A percentile compares a stretch with the other conserved stretches of the same genome.
phyloP scores from a whole-genome alignment of 2,113 vertebrate genomes.

The Fulmarus glacialis region DNA sequence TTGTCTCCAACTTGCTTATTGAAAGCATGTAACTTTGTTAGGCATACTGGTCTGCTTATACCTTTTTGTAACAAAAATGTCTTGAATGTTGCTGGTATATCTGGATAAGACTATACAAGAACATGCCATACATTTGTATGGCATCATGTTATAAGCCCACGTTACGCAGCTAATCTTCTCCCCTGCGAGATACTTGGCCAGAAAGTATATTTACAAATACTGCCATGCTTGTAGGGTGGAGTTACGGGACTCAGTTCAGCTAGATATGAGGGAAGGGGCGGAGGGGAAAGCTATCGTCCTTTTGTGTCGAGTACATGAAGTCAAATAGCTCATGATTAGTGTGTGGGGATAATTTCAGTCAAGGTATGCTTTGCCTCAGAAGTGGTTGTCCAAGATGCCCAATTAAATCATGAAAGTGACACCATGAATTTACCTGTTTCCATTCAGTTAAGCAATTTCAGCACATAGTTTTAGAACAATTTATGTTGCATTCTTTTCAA shows the following conservation, averaged over 20 bases:
- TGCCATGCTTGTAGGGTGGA: not conserved
- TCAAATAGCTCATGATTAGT: not conserved
- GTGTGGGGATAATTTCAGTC: not conserved
- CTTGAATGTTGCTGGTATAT: not conserved
- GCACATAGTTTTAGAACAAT: not conserved
- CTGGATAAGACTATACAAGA: not conserved
- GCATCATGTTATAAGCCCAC: not conserved
- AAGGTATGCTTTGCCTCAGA: not conserved
- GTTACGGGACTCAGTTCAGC: not conserved
- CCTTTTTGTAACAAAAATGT: not conserved
- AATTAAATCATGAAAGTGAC: not conserved
- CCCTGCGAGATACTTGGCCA: not conserved
- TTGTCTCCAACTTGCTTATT: not conserved
- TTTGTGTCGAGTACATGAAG: not conserved
- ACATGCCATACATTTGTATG: not conserved
- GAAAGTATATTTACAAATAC: not conserved
- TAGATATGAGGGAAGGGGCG: not conserved
- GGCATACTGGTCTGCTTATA: not conserved
- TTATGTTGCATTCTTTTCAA: not conserved
- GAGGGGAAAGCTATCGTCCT: rapidly evolving
- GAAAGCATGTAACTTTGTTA: not conserved
- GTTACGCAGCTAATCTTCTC: not conserved
- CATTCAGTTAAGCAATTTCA: not conserved
- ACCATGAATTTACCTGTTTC: not conserved
- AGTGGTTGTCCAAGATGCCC: not conserved